Conservation (phyloP, 2,113 vertebrate species). For the Chionis minor region DNA sequence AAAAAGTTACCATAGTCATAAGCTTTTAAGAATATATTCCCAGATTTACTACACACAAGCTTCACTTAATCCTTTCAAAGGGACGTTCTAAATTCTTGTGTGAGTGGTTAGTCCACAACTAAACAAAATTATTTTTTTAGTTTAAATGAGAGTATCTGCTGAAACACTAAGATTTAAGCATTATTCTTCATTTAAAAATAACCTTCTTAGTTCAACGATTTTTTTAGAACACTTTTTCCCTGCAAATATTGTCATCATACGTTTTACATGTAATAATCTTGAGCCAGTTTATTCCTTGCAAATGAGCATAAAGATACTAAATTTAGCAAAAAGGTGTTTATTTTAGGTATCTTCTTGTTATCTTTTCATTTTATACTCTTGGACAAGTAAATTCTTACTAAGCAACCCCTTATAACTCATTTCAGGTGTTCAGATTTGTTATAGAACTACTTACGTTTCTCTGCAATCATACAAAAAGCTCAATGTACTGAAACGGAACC, state of each 20-base stretch:
- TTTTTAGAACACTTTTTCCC: neutral
- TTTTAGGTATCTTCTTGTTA: conserved; percentile 11
- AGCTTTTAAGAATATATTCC: conserved; percentile 37
- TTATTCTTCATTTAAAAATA: neutral
- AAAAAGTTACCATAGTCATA: neutral
- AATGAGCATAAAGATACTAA: neutral
- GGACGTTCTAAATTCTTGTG: neutral
- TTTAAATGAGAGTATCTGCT: conserved; percentile 48
- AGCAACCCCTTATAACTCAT: neutral
- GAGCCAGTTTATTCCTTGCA: conserved; percentile 10
- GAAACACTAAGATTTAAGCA: conserved; percentile 20
- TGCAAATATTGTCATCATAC: neutral
- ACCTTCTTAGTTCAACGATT: neutral
- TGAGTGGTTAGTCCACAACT: conserved; percentile 1
- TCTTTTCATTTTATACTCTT: conserved; percentile 18
- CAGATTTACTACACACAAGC: neutral
- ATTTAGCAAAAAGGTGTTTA: neutral
- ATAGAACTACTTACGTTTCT: neutral
- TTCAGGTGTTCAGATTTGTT: neutral
- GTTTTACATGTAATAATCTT: neutral
- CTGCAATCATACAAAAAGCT: neutral
- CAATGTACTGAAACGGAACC: neutral
- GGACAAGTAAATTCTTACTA: conserved; percentile 11
- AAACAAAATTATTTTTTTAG: conserved; percentile 3
- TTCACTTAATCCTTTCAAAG: neutral